Evolutionary conservation across 2,113 vertebrate genomes (phyloP), one percentile per base, ranked within the genome.

Genomic region (Mastomys natalensis): DNA sequence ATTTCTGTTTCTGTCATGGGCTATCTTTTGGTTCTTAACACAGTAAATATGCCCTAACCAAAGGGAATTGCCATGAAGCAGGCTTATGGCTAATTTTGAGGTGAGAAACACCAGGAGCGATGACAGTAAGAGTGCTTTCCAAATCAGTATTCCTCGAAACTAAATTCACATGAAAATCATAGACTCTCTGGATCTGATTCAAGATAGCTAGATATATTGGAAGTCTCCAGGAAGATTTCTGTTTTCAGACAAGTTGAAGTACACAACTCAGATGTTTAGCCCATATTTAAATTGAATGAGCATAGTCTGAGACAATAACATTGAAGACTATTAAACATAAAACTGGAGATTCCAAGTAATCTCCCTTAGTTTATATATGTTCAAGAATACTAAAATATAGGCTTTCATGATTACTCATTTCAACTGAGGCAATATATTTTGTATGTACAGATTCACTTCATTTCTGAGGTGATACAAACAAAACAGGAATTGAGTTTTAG

Each of bases 231-330:
- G 45, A 29, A 45, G 15, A 51, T 73, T 66, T 19, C 66, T 62
- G 81, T 22, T 93, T 91, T 89, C 51, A 86, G 7, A 22, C 16
- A 94, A 92, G 8, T 6, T 87, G 60, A 95, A 96, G 87, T 82
- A 17, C 58, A 76, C 8, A 48, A 29, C 64, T 89, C 45, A 64
- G 68, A 68, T 53, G 85, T 74, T 73, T 91, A 78, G 7, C 26
- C 5, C 8, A 6, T 3, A 45, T 51, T 45, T 43, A 91, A 68
- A 88, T 1, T 53, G 34, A 78, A 68, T 70, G 73, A 81, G 76
- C 68, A 64, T 48, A 12, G 10, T 51, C 2, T 76, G 31, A 31
- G 3, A n/a, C 16, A 62, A 43, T 93, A 29, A 87, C 70, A n/a
- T 51, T 0, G 34, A 72, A 89, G 19, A 43, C 16, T 55, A 0